Conservation (phyloP, 2,888 invertebrate genomes). For the Lithophane ornitopus region DNA sequence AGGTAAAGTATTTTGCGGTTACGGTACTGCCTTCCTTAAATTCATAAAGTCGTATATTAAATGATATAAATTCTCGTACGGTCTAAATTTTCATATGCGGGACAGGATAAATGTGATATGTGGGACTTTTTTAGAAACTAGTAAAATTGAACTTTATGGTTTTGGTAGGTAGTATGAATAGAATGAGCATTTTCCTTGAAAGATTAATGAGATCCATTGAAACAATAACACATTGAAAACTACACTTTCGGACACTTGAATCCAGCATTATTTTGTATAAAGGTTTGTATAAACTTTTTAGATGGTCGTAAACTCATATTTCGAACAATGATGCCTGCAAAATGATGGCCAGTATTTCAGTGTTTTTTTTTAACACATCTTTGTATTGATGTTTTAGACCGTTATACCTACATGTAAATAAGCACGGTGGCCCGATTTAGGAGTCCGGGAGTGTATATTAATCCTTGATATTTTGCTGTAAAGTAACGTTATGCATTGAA, state of each 20-base stretch:
- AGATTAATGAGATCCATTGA: constrained; percentile 13
- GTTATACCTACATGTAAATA: neutral
- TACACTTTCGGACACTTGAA: neutral
- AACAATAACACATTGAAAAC: neutral
- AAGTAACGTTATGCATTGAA: constrained; percentile 32
- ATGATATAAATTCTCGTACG: constrained; percentile 78
- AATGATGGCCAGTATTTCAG: neutral
- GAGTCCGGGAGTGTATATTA: neutral
- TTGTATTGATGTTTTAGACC: neutral
- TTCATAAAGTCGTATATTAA: constrained; percentile 76
- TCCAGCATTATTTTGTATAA: too few relatives aligned
- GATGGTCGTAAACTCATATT: neutral
- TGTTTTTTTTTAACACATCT: neutral
- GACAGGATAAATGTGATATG: constrained; percentile 58
- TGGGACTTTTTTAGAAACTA: constrained; percentile 37
- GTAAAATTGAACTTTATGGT: constrained; percentile 33
- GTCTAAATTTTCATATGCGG: constrained; percentile 69
- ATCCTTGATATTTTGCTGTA: neutral
- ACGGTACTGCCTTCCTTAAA: constrained; percentile 23
- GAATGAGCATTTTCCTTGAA: neutral
- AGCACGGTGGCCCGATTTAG: neutral
- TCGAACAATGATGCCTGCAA: neutral
- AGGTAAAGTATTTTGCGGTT: constrained; percentile 36
- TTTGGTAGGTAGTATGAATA: neutral
- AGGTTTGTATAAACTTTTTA: neutral